phyloP scores from a whole-genome alignment of 2,888 invertebrate species.

The Rhyacophila evoluta region DNA sequence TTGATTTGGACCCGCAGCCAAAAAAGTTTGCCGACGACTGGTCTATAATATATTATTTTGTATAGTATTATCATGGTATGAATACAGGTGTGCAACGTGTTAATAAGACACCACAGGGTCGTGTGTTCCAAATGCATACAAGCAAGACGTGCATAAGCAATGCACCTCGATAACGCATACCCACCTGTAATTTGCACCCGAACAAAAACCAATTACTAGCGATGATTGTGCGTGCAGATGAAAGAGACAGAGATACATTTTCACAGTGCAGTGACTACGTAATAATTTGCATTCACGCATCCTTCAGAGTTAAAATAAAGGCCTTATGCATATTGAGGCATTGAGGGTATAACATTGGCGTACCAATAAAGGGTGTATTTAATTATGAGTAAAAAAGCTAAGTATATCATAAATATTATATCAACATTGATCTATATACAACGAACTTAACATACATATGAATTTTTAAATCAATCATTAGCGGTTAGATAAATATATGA shows the following conservation, averaged over 20 bases:
- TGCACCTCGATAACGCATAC: neutral
- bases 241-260: conserved; percentile 19
- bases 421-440: too few relatives aligned
- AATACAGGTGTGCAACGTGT: too few relatives aligned
- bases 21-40: too few relatives aligned
- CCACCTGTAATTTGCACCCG: conserved; percentile 29
- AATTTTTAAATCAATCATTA: too few relatives aligned
- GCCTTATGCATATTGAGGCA: neutral
- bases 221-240: conserved; percentile 14
- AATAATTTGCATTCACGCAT: neutral
- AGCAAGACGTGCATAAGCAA: conserved; percentile 8
- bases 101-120: neutral
- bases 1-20: too few relatives aligned
- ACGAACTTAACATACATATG: too few relatives aligned
- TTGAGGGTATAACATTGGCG: neutral
- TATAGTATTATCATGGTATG: too few relatives aligned
- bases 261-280: neutral
- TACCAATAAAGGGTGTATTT: neutral
- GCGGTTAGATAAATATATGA: too few relatives aligned
- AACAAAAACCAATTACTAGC: conserved; percentile 35
- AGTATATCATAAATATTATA: too few relatives aligned
- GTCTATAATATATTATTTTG: too few relatives aligned
- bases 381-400: too few relatives aligned
- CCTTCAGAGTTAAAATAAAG: neutral
- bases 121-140: neutral